Evolutionary conservation across 2,888 invertebrate genomes (phyloP), one percentile per base, ranked within the genome.

Genomic region (Cheilosia vernalis): DNA sequence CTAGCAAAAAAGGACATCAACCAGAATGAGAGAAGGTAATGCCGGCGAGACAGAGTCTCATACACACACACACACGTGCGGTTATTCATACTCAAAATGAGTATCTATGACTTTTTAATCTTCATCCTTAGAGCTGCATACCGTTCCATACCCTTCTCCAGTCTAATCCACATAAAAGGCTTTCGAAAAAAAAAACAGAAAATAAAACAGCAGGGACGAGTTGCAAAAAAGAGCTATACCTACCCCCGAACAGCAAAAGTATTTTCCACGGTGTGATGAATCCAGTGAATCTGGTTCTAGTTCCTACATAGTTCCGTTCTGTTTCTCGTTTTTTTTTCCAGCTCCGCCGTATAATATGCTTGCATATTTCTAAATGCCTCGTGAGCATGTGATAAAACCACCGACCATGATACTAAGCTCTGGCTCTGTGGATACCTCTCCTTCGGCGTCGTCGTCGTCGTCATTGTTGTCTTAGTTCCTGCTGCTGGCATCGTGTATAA

Each of bases 381-480:
- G 85, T 85, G 85, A 85, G 85, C 85, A 85, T 85, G 85, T 81
- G 81, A 85, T 85, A 85, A 85, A 85, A 85, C 81, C 81, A 85
- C 85, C 67, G 72, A 85, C 81, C 85, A 77, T 85, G 85, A 76
- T 81, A 56, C 72, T 85, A 77, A 81, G 76, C 85, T 81, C 49
- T 72, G 70, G 44, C 61, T 63, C 60, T 44, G 53, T 64, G 58
- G 73, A 61, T 30, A 40, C 47, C 60, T 55, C 37, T 21, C 63
- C 67, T 9, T 19, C 42, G 10, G 37, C 21, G 2, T 51, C 51
- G 4, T 19, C 69, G 47, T 63, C 58, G 66, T 60, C 66, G 56
- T 64, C 73, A 79, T 73, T 78, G 83, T 83, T 76, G 81, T 85
- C 69, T 74, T 47, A 76, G 53, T 58, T 66, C 67, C 24, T 51